phyloP scores from a whole-genome alignment of 2,888 invertebrate genomes.

The Caenorhabditis panamensis region DNA sequence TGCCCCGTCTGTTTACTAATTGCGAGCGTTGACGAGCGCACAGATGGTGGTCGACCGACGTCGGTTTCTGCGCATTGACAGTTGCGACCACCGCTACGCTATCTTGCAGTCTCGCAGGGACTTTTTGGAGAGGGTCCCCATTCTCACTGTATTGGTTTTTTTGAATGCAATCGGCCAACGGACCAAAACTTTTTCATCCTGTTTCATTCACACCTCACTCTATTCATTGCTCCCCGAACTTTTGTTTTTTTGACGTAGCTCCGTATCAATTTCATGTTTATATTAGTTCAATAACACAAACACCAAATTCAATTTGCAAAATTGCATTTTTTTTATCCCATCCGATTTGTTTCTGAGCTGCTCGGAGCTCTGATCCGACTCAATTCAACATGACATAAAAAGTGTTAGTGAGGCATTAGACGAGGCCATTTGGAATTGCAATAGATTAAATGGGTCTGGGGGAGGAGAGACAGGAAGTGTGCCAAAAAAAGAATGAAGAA shows the following conservation, averaged over 20 bases:
- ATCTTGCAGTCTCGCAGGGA: conserved; percentile 4
- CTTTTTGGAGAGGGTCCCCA: not conserved
- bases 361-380: not conserved
- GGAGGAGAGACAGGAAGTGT: not conserved
- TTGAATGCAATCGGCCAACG: not conserved
- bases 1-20: conserved; percentile 52
- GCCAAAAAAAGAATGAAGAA: conserved; percentile 14
- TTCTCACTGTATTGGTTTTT: not conserved
- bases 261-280: too few species aligned
- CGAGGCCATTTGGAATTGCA: conserved; percentile 1
- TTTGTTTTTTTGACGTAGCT: too few species aligned
- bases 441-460: conserved; percentile 33
- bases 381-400: not conserved
- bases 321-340: too few species aligned
- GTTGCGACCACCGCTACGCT: conserved; percentile 45
- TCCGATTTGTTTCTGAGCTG: too few species aligned
- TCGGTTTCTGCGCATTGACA: conserved; percentile 20
- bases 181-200: not conserved
- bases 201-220: not conserved
- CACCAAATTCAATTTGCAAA: too few species aligned
- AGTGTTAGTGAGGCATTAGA: not conserved
- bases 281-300: too few species aligned
- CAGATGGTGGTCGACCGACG: conserved; percentile 40
- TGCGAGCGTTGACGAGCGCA: conserved; percentile 40
- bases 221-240: too few species aligned